Conservation (phyloP, 2,113 vertebrate species). For the Phaethon lepturus region DNA sequence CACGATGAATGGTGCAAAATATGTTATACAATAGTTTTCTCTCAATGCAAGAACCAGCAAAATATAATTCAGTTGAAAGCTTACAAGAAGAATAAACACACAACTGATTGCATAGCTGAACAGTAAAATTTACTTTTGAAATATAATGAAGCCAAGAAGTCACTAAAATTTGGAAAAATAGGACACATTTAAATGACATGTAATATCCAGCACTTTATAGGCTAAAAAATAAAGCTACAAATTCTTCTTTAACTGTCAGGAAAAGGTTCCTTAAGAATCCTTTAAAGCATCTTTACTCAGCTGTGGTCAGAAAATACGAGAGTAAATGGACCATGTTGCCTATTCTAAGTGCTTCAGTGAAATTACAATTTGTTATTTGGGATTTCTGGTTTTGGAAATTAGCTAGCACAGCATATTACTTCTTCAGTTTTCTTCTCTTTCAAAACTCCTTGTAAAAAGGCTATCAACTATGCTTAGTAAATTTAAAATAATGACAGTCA, state of each 20-base stretch:
- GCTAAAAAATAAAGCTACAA: neutral
- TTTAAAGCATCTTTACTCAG: conserved; percentile 31
- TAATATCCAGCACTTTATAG: neutral
- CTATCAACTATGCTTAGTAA: neutral
- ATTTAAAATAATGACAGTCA: neutral
- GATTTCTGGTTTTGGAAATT: conserved; percentile 34
- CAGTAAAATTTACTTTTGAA: neutral
- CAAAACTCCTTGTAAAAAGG: neutral
- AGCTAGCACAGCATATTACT: conserved; percentile 10
- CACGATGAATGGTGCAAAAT: neutral
- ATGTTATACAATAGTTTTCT: neutral
- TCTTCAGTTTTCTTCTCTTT: neutral
- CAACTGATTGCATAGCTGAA: neutral
- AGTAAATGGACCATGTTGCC: conserved; percentile 21
- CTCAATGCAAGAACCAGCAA: neutral
- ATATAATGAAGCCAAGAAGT: neutral
- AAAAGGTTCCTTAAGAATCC: conserved; percentile 1
- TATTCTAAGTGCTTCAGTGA: conserved; percentile 34
- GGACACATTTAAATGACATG: neutral
- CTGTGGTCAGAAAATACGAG: neutral
- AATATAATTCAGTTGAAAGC: neutral
- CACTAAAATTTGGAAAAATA: neutral
- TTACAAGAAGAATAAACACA: neutral
- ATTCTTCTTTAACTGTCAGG: neutral
- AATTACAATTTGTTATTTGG: conserved; percentile 1